These are phyloP conservation scores for Rhineura floridana DNA, from an alignment of 2,113 vertebrate species.

Conservation along the genomic window DNA sequence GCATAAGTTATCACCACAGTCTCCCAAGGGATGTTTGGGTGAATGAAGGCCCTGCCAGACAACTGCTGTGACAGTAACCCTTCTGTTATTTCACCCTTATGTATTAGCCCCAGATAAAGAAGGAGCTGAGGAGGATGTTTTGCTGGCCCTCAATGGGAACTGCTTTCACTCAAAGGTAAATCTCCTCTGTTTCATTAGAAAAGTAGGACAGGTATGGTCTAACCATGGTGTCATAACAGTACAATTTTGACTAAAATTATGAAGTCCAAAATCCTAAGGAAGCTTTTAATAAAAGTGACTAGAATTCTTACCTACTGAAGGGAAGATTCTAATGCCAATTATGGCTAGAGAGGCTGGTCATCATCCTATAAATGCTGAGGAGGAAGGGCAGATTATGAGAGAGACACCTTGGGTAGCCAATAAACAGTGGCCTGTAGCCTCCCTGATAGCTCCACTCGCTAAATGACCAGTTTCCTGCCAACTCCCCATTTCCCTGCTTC, in stretches of 20 bases:
- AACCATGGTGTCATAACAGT: background rate
- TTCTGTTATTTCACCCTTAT: constrained; percentile 59
- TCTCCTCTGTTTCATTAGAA: constrained; percentile 44
- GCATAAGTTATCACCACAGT: background rate
- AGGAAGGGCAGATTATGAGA: background rate
- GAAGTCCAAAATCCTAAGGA: background rate
- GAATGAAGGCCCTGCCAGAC: constrained; percentile 56
- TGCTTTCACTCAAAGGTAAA: constrained; percentile 69
- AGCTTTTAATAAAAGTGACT: background rate
- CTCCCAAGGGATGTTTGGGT: background rate
- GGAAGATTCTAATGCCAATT: background rate
- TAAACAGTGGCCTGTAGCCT: background rate
- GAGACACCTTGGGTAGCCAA: background rate
- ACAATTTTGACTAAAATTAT: constrained; percentile 42
- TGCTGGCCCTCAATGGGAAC: constrained; percentile 67
- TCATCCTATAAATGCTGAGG: background rate
- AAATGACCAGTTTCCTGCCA: background rate
- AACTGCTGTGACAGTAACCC: constrained; percentile 62
- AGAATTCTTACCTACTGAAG: background rate
- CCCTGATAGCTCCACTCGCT: background rate
- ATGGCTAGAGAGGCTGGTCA: background rate
- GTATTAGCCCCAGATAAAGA: constrained; percentile 76
- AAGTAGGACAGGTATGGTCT: background rate
- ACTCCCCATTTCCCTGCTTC: background rate
- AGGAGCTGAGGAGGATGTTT: constrained; percentile 71